Base-by-base conservation (phyloP, 2,797 vertebrate genomes). In the Sarcoramphus papa region DNA sequence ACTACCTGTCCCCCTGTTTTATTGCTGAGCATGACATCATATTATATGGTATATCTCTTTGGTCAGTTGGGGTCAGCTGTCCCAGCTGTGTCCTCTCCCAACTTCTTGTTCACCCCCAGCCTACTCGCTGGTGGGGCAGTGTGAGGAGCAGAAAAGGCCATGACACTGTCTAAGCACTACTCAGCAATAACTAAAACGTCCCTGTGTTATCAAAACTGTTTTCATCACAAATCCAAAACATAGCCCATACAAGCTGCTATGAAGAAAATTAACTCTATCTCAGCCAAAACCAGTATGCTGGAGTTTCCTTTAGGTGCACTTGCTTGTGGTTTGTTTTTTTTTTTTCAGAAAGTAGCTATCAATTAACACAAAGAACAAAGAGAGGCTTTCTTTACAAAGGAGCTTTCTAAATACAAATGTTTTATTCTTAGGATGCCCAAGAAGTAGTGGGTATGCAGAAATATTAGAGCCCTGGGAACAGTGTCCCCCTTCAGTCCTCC, bases 81-180 rank as follows among this genome's bases (percentile, higher is more conserved):
- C 12, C 24, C 8, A 3, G n/a, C 5, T n/a, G 19, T 21, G 31
- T 56, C 28, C 22, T 31, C 11, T 53, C 19, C 12, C 24, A 48
- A 1, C 19, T 65, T 59, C 53, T 51, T 28, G 7, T 45, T 3
- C 23, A 21, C 20, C 14, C 12, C n/a, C 14, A 53, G n/a, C 16
- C 14, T 47, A 5, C 47, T 68, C 4, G 2, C 20, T n/a, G 24
- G 20, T 2, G 3, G 16, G 11, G 23, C 5, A 6, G 7, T 7
- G 16, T 67, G 27, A 59, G 23, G 3, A 59, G 13, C 23, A 51
- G 59, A 48, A 31, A 43, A 73, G 35, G 35, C 35, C 35, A 37
- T 37, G 35, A 37, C 35, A 15, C 21, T 37, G 6, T 48, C 5
- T 53, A 31, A 45, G 17, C 27, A 14, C 28, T 27, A n/a, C 51